Conservation (phyloP, 1,140 invertebrate species). For the Drosophila miranda region DNA sequence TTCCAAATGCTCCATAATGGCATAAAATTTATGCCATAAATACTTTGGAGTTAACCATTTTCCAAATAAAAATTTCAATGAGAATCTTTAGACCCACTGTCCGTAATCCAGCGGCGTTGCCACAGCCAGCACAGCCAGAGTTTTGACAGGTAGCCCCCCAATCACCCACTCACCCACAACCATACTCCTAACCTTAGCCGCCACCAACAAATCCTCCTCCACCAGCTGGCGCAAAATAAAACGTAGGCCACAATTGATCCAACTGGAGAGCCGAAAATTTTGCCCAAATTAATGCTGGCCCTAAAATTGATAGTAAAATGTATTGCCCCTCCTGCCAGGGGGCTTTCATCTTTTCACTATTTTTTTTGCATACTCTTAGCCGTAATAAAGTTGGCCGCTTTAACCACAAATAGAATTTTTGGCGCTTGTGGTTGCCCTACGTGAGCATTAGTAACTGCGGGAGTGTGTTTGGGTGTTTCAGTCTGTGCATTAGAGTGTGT, state of each 20-base stretch:
- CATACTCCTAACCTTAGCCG: background rate
- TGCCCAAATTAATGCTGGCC: constrained; percentile 64
- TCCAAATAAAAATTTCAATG: no score
- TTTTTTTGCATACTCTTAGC: constrained; percentile 53
- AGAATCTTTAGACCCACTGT: constrained; percentile 15
- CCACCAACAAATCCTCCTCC: no score
- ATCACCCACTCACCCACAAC: constrained; percentile 4
- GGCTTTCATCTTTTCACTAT: constrained; percentile 18
- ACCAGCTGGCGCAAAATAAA: constrained; percentile 26
- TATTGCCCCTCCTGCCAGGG: constrained; percentile 20
- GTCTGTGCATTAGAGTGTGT: constrained; percentile 13
- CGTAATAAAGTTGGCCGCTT: constrained; percentile 69
- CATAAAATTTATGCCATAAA: no score
- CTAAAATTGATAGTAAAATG: constrained; percentile 73
- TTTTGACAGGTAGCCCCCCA: constrained; percentile 63
- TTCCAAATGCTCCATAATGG: no score
- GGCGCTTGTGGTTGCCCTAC: constrained; percentile 61
- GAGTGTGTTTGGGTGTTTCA: constrained; percentile 6
- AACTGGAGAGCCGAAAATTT: constrained; percentile 64
- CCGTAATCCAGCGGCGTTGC: background rate
- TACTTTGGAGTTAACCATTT: no score
- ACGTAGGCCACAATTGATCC: constrained; percentile 63
- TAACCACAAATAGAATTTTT: constrained; percentile 74
- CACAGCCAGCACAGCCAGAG: constrained; percentile 17
- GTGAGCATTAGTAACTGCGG: constrained; percentile 39